Evolutionary conservation across 2,888 invertebrate species (phyloP).

Genomic region (Netelia inedita): DNA sequence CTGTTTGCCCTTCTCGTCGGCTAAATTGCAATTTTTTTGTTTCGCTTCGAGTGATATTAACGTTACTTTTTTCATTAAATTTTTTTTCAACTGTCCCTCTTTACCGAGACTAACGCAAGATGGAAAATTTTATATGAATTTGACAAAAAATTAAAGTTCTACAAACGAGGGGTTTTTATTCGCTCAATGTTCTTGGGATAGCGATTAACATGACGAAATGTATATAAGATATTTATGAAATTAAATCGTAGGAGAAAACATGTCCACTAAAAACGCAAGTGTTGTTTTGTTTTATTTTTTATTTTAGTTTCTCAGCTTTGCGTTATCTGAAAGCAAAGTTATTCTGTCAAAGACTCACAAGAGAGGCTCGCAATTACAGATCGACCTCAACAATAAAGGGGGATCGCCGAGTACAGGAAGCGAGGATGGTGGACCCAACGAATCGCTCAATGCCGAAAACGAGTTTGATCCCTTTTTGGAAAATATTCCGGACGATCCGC

Average conservation of each 20-base stretch:
- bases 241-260: not conserved
- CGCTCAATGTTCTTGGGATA: too few species aligned
- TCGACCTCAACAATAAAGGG: slow-evolving; percentile 82
- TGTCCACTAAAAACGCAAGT: not conserved
- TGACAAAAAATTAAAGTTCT: too few species aligned
- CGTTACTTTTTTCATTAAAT: not conserved
- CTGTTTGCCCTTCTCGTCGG: too few species aligned
- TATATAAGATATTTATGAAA: not conserved
- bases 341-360: slow-evolving; percentile 40
- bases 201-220: too few species aligned
- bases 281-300: not conserved
- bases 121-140: too few species aligned
- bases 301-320: not conserved
- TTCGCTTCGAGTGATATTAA: too few species aligned
- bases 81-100: not conserved
- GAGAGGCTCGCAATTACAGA: slow-evolving; percentile 73
- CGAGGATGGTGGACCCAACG: slow-evolving; percentile 90
- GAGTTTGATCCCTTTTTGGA: slow-evolving; percentile 88
- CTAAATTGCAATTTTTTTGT: too few species aligned
- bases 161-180: too few species aligned
- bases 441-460: slow-evolving; percentile 85
- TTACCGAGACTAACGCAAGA: too few species aligned
- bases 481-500: slow-evolving; percentile 83
- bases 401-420: slow-evolving; percentile 95
- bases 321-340: slow-evolving; percentile 19